phyloP scores from a whole-genome alignment of 2,888 invertebrate species.

The Aporophyla lueneburgensis region DNA sequence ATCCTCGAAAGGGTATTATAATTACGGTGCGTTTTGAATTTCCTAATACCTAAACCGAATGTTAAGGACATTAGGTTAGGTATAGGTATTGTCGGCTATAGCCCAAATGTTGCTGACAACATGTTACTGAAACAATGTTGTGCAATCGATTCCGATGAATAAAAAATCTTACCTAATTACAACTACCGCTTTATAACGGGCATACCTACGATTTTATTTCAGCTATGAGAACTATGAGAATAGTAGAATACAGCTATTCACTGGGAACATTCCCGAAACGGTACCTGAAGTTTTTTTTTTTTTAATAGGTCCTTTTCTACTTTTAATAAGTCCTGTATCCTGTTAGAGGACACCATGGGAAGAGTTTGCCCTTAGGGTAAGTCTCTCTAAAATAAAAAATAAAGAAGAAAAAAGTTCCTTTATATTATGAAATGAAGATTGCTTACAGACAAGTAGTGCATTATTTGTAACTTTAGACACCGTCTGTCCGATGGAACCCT shows the following conservation, averaged over 20 bases:
- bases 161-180: background rate
- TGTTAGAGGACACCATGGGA: constrained; percentile 46
- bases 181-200: constrained; percentile 6
- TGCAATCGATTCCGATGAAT: background rate
- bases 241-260: background rate
- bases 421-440: constrained; percentile 52
- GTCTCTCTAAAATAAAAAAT: constrained; percentile 6
- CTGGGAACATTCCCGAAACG: background rate
- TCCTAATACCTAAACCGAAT: background rate
- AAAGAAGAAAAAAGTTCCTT: constrained; percentile 20
- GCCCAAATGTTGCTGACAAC: background rate
- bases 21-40: background rate
- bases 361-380: constrained; percentile 23
- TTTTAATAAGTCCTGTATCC: constrained; percentile 16
- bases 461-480: constrained; percentile 63
- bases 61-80: too few relatives aligned
- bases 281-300: background rate
- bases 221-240: background rate
- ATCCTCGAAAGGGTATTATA: background rate
- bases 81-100: too few relatives aligned
- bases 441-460: constrained; percentile 62
- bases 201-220: background rate
- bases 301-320: background rate
- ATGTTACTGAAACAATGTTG: background rate
- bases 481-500: constrained; percentile 53